These are phyloP conservation scores for Heliconius charithonia DNA, from an alignment of 2,888 invertebrate species.

Conservation along the genomic window DNA sequence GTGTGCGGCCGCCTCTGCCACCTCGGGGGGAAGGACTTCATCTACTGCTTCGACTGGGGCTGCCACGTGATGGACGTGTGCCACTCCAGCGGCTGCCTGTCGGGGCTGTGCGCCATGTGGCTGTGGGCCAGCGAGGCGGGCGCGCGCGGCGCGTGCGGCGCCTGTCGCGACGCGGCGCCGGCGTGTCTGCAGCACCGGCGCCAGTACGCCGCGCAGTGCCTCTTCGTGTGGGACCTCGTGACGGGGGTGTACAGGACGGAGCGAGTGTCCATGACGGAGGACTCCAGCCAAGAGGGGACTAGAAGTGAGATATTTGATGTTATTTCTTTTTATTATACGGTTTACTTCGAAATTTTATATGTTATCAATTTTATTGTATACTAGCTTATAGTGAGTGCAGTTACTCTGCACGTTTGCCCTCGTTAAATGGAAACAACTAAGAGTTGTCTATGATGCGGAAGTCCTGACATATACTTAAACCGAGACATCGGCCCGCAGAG, in stretches of 20 bases:
- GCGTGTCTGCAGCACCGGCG: slow-evolving; percentile 71
- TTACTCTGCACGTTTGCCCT: no score
- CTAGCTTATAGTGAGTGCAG: neutral
- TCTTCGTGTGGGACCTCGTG: slow-evolving; percentile 80
- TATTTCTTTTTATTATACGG: neutral
- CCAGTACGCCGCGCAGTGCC: slow-evolving; percentile 80
- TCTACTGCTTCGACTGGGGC: slow-evolving; percentile 83
- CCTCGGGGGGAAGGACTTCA: slow-evolving; percentile 73
- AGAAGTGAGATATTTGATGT: slow-evolving; percentile 61
- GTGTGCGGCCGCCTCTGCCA: slow-evolving; percentile 78
- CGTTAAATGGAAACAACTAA: no score
- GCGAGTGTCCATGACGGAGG: slow-evolving; percentile 76
- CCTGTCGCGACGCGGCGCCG: slow-evolving; percentile 63
- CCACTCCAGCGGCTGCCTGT: slow-evolving; percentile 79
- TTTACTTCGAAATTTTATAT: neutral
- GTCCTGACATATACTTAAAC: no score
- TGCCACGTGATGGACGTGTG: slow-evolving; percentile 81
- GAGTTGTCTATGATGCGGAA: no score
- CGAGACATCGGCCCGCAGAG: no score
- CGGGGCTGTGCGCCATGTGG: slow-evolving; percentile 82
- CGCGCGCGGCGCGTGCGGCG: slow-evolving; percentile 53
- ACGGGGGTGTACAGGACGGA: slow-evolving; percentile 79
- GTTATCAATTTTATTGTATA: neutral
- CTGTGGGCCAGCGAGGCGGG: slow-evolving; percentile 73
- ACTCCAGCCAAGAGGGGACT: slow-evolving; percentile 74